Evolutionary conservation across 1,140 invertebrate genomes (phyloP).

Genomic region (Brachionus sp.): DNA sequence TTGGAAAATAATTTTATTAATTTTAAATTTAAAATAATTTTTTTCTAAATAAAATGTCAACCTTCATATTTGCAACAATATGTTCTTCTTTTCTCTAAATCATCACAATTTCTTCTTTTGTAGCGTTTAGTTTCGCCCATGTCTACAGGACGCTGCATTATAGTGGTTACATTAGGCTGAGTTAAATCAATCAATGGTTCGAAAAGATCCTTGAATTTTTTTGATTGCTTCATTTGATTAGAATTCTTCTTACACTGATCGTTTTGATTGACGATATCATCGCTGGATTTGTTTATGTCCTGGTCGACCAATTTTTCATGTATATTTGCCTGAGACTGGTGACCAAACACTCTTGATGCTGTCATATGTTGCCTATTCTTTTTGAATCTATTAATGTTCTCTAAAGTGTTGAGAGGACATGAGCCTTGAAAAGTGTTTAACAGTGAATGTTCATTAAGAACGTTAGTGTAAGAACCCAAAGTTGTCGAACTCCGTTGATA

Average conservation of each 20-base stretch:
- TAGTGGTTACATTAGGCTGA: constrained; percentile 42
- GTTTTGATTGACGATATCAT: background rate
- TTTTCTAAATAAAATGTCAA: background rate
- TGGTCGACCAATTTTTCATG: background rate
- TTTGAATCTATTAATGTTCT: background rate
- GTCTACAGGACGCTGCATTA: constrained; percentile 39
- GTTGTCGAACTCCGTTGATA: background rate
- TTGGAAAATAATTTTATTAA: background rate
- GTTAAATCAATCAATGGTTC: constrained; percentile 41
- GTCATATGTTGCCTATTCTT: background rate
- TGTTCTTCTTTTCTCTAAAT: constrained; percentile 41
- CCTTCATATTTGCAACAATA: constrained; percentile 46
- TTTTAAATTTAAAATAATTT: background rate
- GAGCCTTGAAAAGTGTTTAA: background rate
- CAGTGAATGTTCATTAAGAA: background rate
- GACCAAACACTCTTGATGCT: background rate
- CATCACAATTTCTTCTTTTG: constrained; percentile 41
- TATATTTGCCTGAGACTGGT: background rate
- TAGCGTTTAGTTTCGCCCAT: constrained; percentile 45
- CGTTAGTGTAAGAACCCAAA: background rate
- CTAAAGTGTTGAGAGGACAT: background rate
- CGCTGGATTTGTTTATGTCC: background rate
- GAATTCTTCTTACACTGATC: background rate
- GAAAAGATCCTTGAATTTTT: constrained; percentile 43
- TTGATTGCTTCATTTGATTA: constrained; percentile 28